These are phyloP conservation scores for Pollenia angustigena DNA, from an alignment of 2,888 invertebrate genomes.

Conservation along the genomic window DNA sequence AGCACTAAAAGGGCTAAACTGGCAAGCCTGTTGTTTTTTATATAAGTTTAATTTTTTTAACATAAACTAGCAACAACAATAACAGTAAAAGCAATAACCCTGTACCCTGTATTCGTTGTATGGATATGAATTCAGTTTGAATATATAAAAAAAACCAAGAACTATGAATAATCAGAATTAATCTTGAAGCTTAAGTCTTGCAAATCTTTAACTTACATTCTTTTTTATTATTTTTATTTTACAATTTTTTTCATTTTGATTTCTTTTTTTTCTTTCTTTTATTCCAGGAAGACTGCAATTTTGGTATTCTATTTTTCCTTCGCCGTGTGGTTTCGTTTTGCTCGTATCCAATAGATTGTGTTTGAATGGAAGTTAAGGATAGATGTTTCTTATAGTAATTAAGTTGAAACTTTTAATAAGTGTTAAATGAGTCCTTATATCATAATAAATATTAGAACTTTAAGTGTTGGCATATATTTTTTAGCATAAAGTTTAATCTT, in stretches of 20 bases:
- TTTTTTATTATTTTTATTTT: constrained; percentile 2
- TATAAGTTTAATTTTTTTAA: constrained; percentile 1
- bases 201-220: constrained; percentile 30
- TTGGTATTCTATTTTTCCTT: neutral
- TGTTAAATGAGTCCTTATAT: too few relatives aligned
- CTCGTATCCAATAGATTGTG: too few relatives aligned
- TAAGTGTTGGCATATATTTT: too few relatives aligned
- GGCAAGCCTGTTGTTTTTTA: too few relatives aligned
- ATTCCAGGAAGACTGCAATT: neutral
- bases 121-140: constrained; percentile 2
- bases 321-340: too few relatives aligned
- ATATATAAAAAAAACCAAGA: neutral
- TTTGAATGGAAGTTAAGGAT: too few relatives aligned
- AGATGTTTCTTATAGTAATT: too few relatives aligned
- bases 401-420: too few relatives aligned
- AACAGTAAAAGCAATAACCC: neutral
- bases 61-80: neutral
- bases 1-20: too few relatives aligned
- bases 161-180: constrained; percentile 65
- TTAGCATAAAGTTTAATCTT: too few relatives aligned
- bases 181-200: constrained; percentile 44
- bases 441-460: too few relatives aligned
- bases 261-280: too few relatives aligned
- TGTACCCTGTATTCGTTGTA: neutral
- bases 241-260: neutral